phyloP scores from a whole-genome alignment of 1,140 invertebrate genomes.

The Leptoteleia sp. region DNA sequence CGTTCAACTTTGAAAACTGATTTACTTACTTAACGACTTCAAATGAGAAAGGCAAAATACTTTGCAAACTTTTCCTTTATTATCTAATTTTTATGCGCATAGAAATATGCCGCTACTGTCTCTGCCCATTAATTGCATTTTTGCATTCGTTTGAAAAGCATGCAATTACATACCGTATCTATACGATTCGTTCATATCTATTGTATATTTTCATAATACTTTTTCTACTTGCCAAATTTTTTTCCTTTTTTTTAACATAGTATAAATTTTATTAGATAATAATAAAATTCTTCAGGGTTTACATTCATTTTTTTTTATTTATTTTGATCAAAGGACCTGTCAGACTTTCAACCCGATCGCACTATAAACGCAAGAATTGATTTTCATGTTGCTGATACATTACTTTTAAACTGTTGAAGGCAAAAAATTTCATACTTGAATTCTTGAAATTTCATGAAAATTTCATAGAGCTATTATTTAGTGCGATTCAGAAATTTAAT shows the following conservation, averaged over 20 bases:
- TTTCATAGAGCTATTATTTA: too few relatives aligned
- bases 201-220: too few relatives aligned
- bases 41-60: slow-evolving; percentile 22
- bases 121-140: neutral
- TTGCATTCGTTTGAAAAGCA: neutral
- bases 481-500: too few relatives aligned
- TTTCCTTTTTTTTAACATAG: too few relatives aligned
- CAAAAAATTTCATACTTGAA: too few relatives aligned
- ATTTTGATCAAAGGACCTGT: neutral
- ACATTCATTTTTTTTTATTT: neutral
- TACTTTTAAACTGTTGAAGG: neutral
- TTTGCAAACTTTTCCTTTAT: slow-evolving; percentile 7
- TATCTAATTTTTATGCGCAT: slow-evolving; percentile 10
- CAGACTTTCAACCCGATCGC: slow-evolving; percentile 5
- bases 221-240: too few relatives aligned
- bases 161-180: too few relatives aligned
- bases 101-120: slow-evolving; percentile 2
- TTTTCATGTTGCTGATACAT: slow-evolving; percentile 13
- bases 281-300: neutral
- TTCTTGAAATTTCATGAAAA: slow-evolving; percentile 4
- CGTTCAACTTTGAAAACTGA: slow-evolving; percentile 23
- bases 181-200: too few relatives aligned
- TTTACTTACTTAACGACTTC: slow-evolving; percentile 29
- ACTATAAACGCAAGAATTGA: slow-evolving; percentile 24
- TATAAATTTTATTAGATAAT: neutral